phyloP scores from a whole-genome alignment of 2,888 invertebrate genomes.

The Caenorhabditis sinica region DNA sequence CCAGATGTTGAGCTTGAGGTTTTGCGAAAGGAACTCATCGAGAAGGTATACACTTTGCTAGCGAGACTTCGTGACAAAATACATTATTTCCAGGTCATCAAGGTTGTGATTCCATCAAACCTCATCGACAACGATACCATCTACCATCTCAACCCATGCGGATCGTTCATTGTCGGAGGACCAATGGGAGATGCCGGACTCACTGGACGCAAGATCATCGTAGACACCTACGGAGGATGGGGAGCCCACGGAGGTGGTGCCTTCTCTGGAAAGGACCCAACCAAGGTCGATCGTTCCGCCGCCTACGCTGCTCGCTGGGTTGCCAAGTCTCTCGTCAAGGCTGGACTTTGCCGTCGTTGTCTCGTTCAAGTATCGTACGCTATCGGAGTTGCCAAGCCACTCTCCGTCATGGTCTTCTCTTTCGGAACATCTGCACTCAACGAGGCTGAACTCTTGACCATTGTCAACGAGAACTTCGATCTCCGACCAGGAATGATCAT shows the following conservation, averaged over 20 bases:
- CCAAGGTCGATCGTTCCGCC: no score
- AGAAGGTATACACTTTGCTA: conserved; percentile 87
- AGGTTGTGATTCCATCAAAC: conserved; percentile 93
- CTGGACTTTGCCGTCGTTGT: conserved; percentile 95
- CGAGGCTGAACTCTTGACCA: conserved; percentile 90
- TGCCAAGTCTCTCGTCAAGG: no score
- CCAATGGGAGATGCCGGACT: no score
- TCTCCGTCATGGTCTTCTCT: conserved; percentile 97
- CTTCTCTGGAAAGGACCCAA: no score
- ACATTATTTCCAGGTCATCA: conserved; percentile 83
- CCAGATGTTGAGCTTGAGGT: conserved; percentile 89
- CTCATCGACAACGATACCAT: conserved; percentile 94
- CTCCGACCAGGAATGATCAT: conserved; percentile 98
- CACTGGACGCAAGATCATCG: no score
- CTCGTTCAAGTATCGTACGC: conserved; percentile 93
- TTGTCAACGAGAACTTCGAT: conserved; percentile 93
- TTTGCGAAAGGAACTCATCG: conserved; percentile 86
- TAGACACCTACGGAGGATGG: no score
- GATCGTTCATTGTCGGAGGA: conserved; percentile 96
- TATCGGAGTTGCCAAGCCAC: conserved; percentile 97
- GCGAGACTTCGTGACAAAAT: not conserved
- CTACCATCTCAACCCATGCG: conserved; percentile 97
- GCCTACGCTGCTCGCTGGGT: no score
- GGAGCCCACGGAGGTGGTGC: no score
- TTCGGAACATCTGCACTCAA: conserved; percentile 93